A percentile compares a stretch with the other conserved stretches of the same genome.
phyloP scores from a whole-genome alignment of 2,888 invertebrate genomes.

The Melinopterus prodromus region DNA sequence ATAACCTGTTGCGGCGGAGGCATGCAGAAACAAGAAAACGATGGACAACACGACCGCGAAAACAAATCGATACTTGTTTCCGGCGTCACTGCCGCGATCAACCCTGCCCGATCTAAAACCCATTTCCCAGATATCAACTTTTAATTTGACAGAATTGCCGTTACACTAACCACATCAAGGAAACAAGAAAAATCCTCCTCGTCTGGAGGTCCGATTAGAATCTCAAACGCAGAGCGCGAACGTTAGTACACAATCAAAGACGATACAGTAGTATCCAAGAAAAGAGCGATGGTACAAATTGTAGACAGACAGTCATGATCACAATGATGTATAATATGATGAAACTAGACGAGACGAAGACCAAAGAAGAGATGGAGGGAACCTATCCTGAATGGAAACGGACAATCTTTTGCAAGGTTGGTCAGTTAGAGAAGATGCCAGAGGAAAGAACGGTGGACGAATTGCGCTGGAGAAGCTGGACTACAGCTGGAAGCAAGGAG shows the following conservation, averaged over 20 bases:
- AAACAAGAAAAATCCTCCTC: slow-evolving; percentile 15
- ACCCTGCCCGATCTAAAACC: slow-evolving; percentile 37
- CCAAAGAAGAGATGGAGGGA: no score
- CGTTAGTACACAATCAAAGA: neutral
- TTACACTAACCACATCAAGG: neutral
- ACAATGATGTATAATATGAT: no score
- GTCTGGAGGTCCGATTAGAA: neutral
- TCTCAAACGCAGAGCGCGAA: neutral
- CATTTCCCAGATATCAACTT: slow-evolving; percentile 40
- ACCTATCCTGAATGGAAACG: no score
- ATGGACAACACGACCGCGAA: neutral
- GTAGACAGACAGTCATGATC: neutral
- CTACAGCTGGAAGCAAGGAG: no score
- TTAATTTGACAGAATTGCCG: slow-evolving; percentile 37
- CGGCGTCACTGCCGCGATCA: slow-evolving; percentile 41
- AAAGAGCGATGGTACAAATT: neutral
- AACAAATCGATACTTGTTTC: slow-evolving; percentile 42
- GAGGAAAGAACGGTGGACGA: no score
- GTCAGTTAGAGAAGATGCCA: no score
- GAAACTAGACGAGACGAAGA: no score
- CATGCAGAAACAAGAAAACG: slow-evolving; percentile 38
- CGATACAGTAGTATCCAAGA: neutral
- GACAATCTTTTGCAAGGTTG: no score
- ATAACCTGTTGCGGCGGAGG: slow-evolving; percentile 17
- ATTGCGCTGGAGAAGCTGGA: no score